Conservation (phyloP, 2,797 vertebrate genomes). For the Lophius americanus region DNA sequence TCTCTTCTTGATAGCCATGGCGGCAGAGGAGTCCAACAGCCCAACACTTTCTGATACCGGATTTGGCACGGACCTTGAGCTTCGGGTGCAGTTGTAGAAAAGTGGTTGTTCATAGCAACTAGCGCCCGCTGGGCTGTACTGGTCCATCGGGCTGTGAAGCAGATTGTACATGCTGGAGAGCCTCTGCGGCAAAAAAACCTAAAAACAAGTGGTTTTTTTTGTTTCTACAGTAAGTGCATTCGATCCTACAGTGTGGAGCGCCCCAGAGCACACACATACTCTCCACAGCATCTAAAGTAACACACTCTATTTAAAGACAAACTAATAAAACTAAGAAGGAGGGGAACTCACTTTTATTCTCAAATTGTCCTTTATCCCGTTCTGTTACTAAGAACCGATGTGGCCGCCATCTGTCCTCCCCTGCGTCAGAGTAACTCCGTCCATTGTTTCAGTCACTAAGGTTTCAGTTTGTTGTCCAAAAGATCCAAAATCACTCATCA, state of each 20-base stretch:
- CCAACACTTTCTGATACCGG: conserved; percentile 52
- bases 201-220: conserved; percentile 50
- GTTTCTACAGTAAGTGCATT: conserved; percentile 36
- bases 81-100: conserved; percentile 43
- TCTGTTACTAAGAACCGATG: conserved; percentile 54
- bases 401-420: conserved; percentile 53
- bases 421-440: conserved; percentile 44
- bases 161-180: conserved; percentile 53
- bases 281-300: conserved; percentile 56
- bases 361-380: conserved; percentile 38
- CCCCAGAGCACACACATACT: conserved; percentile 38
- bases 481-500: conserved; percentile 7
- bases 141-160: conserved; percentile 53
- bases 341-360: conserved; percentile 63
- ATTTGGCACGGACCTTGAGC: conserved; percentile 66
- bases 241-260: conserved; percentile 35
- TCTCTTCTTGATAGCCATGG: conserved; percentile 33
- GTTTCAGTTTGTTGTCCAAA: conserved; percentile 23
- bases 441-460: conserved; percentile 22
- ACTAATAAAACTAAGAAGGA: conserved; percentile 71
- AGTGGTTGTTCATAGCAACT: conserved; percentile 59
- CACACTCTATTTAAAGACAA: conserved; percentile 68
- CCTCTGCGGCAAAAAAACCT: conserved; percentile 34
- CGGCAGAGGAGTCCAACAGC: conserved; percentile 40
- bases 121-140: conserved; percentile 51